These are phyloP conservation scores for Listrodromus nycthemerus DNA, from an alignment of 2,888 invertebrate species.

Conservation along the genomic window DNA sequence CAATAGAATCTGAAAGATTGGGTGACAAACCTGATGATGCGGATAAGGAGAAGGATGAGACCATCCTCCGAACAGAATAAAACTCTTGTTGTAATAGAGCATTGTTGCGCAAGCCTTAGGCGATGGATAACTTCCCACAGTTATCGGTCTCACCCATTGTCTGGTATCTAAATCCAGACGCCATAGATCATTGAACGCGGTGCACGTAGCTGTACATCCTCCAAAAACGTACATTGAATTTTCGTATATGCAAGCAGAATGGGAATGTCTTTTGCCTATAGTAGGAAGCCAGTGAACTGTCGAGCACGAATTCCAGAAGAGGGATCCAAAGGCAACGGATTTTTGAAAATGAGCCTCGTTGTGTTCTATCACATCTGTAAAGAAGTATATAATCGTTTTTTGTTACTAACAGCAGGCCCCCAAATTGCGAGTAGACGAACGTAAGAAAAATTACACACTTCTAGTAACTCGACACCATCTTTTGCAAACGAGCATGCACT, in stretches of 20 bases:
- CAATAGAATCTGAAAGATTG: background rate
- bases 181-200: constrained; percentile 99
- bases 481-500: constrained; percentile 94
- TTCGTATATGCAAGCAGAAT: constrained; percentile 93
- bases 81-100: constrained; percentile 93
- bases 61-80: constrained; percentile 98
- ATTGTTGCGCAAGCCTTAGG: constrained; percentile 98
- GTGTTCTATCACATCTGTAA: constrained; percentile 92
- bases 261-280: constrained; percentile 97
- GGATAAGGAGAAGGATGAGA: constrained; percentile 95
- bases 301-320: constrained; percentile 90
- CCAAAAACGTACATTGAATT: constrained; percentile 98
- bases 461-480: constrained; percentile 93
- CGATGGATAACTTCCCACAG: constrained; percentile 95
- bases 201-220: constrained; percentile 96
- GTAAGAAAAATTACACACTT: constrained; percentile 87
- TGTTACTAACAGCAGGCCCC: background rate
- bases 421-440: background rate
- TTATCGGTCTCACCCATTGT: constrained; percentile 93
- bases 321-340: constrained; percentile 91
- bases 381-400: constrained; percentile 11
- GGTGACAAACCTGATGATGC: constrained; percentile 88
- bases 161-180: constrained; percentile 94
- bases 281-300: constrained; percentile 88
- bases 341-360: constrained; percentile 90